Evolutionary conservation across 2,888 invertebrate genomes (phyloP).

Genomic region (Mimas tiliae): DNA sequence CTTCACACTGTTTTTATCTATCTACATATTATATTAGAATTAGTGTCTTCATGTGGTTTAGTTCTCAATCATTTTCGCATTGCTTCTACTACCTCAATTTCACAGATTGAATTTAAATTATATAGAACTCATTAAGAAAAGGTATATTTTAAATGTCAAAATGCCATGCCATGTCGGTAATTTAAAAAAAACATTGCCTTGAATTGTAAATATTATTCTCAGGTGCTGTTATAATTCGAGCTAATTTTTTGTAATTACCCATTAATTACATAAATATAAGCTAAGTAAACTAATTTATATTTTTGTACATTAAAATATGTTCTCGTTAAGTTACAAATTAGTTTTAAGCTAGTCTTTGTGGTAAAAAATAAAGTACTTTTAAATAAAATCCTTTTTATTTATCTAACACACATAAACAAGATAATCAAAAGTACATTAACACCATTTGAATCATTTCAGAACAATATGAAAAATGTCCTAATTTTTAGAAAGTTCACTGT

Average conservation of each 20-base stretch:
- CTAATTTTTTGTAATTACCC: slow-evolving; percentile 15
- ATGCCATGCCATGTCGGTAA: slow-evolving; percentile 17
- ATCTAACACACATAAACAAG: background rate
- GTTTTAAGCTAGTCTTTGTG: slow-evolving; percentile 82
- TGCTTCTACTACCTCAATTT: slow-evolving; percentile 1
- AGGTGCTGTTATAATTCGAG: slow-evolving; percentile 23
- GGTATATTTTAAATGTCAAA: background rate
- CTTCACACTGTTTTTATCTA: background rate
- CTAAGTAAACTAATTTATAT: slow-evolving; percentile 72
- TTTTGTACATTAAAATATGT: slow-evolving; percentile 67
- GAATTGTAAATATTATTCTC: slow-evolving; percentile 33
- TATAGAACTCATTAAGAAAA: background rate
- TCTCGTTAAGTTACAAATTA: slow-evolving; percentile 80
- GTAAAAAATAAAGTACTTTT: slow-evolving; percentile 48
- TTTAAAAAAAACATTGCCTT: slow-evolving; percentile 21
- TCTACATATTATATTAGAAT: background rate
- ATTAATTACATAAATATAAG: slow-evolving; percentile 40
- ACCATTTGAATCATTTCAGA: background rate
- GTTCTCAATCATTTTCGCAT: background rate
- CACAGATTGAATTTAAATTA: background rate
- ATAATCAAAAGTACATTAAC: background rate
- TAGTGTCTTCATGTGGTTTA: background rate
- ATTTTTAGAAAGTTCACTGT: background rate
- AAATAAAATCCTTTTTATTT: background rate
- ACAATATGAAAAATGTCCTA: background rate